Evolutionary conservation across 2,797 vertebrate genomes (phyloP), one percentile per base, ranked within the genome.

Genomic region (Brachyalestes nurse): DNA sequence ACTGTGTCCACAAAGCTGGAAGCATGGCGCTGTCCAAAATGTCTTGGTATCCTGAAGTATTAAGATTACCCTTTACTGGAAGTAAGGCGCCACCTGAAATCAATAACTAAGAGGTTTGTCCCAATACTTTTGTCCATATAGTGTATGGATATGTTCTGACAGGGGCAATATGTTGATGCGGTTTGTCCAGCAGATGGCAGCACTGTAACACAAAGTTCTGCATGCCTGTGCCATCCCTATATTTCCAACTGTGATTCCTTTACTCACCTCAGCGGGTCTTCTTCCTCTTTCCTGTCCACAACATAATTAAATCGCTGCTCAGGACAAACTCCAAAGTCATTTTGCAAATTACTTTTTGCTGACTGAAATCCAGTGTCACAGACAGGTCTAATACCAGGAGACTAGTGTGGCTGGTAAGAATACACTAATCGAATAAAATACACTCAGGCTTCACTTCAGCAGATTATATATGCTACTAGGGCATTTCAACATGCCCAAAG

Each of bases 131-230:
- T n/a, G n/a, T n/a, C n/a, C n/a, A n/a, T n/a, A n/a, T n/a, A n/a
- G n/a, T n/a, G n/a, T n/a, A n/a, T n/a, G n/a, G n/a, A n/a, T n/a
- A n/a, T 42, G 40, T 42, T 42, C 40, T 42, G 40, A 8, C 40
- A 42, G 40, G 4, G 8, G 8, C 40, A 42, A 42, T 51, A 16
- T 8, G 16, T 67, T 5, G 10, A 6, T 19, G 23, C 60, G 16
- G 6, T 34, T 25, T 76, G 61, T 16, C 60, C 74, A 75, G 42
- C 17, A 75, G 45, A 61, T 76, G 45, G 25, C 42, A 21, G 14
- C 17, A 51, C 13, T 51, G 47, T 34, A 4, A 34, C 17, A 51
- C 45, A 70, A 14, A 23, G 8, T 53, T 51, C 6, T 14, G 2
- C 47, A 49, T 69, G 45, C 2, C 19, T 25, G 47, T 69, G 21